Base-by-base conservation (phyloP, 2,888 invertebrate species). In the Leucania comma region DNA sequence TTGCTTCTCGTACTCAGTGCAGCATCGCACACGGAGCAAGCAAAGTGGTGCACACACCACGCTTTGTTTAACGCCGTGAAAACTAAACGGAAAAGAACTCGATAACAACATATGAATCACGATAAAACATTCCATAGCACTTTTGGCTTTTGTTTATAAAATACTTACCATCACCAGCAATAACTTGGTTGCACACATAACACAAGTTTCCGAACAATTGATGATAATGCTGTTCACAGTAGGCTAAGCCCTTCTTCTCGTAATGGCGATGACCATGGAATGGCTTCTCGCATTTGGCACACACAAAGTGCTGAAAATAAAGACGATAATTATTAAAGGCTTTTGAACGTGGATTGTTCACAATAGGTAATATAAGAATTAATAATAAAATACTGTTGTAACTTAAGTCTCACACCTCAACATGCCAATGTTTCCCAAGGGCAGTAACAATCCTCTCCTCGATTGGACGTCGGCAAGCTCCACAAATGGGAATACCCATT, bases 401-500 rank as follows among this genome's bases (percentile, higher is more conserved):
- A 50, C 9, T 50, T 48, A 42, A 48, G 10, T 29, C 24, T 68
- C 64, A 76, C 92, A 98, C 98, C 97, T 99, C 99, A 35, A 99
- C 99, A 93, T 99, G 99, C 99, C 99, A 99, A 91, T 99, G 98
- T 94, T 99, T 99, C 38, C 99, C 99, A 38, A 99, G 96, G 17
- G 99, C 99, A 46, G 99, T 99, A 14, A 99, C 99, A 38, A 99
- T 99, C 74, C 99, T 97, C 93, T 99, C 99, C 93, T 99, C 99
- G 83, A 99, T 99, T 1, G 99, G 99, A 38, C 99, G 98, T 64
- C 99, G 98, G 92, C 99, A 99, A 64, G 99, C 99, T 42, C 99
- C 99, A 93, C 99, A 99, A 86, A 99, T 99, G n/a, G 99, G 99
- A 81, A 99, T 99, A 38, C 99, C 99, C 99, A 99, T 99, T 96